Percentiles rank a stretch among this genome's conserved stretches.
Conservation (phyloP, 2,113 vertebrate genomes). For the Salminus brasiliensis region DNA sequence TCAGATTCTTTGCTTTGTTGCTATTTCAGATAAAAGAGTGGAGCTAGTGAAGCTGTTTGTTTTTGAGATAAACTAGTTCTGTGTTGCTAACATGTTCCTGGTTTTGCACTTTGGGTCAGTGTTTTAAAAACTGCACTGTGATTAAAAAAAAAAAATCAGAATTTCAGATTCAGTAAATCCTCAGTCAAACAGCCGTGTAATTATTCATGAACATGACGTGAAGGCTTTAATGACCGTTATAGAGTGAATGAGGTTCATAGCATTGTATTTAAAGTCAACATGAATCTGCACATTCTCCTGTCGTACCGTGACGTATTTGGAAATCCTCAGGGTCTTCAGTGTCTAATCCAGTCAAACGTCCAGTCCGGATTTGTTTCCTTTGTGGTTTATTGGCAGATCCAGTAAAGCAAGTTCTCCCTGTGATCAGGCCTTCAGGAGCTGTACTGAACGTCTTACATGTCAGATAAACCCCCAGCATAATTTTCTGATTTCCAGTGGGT, state of each 20-base stretch:
- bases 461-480: no score
- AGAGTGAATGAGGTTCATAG: background rate
- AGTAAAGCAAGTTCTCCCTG: no score
- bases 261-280: background rate
- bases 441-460: no score
- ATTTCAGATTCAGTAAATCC: background rate
- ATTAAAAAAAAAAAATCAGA: background rate
- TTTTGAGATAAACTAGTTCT: background rate
- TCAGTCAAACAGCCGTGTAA: background rate
- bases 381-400: no score
- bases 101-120: conserved; percentile 55
- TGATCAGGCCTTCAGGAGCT: no score
- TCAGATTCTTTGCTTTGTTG: background rate
- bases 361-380: no score
- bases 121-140: conserved; percentile 28
- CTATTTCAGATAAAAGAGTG: background rate
- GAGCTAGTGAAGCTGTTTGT: background rate
- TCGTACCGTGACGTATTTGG: no score
- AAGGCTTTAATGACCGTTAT: background rate
- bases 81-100: background rate
- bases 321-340: no score
- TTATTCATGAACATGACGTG: background rate
- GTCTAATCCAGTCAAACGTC: no score
- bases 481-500: no score
- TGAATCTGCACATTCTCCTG: no score